Evolutionary conservation across 2,797 vertebrate genomes (phyloP).

Genomic region (Gobionotothen gibberifrons): DNA sequence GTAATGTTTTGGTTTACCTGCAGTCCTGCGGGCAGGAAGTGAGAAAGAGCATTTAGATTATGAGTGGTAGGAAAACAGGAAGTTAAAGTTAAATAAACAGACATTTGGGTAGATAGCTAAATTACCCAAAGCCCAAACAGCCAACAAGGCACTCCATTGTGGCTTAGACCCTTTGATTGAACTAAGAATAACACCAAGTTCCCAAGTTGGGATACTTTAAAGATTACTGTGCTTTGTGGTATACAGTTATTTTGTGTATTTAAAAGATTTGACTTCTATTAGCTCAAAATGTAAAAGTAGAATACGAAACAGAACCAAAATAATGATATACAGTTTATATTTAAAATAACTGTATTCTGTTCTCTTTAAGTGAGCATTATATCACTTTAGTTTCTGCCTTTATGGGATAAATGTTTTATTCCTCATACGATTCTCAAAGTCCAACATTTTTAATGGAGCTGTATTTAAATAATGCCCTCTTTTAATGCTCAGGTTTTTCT

Average conservation of each 20-base stretch:
- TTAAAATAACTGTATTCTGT: slow-evolving; percentile 15
- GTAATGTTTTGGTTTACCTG: slow-evolving; percentile 81
- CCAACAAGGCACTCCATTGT: slow-evolving; percentile 68
- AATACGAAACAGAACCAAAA: slow-evolving; percentile 1
- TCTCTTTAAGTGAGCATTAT: neutral
- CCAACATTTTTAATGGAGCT: slow-evolving; percentile 49
- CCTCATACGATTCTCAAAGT: slow-evolving; percentile 36
- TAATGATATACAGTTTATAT: slow-evolving; percentile 7
- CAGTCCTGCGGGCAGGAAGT: slow-evolving; percentile 77
- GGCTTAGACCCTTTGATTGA: slow-evolving; percentile 54
- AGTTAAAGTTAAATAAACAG: slow-evolving; percentile 74
- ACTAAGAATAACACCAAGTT: slow-evolving; percentile 64
- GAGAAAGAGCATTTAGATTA: slow-evolving; percentile 71
- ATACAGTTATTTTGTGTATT: slow-evolving; percentile 42
- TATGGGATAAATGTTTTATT: slow-evolving; percentile 25
- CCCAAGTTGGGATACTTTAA: slow-evolving; percentile 42
- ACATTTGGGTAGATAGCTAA: slow-evolving; percentile 58
- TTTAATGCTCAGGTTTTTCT: slow-evolving; percentile 62
- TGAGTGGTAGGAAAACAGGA: slow-evolving; percentile 80
- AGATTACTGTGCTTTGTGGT: slow-evolving; percentile 38
- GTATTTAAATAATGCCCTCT: slow-evolving; percentile 67
- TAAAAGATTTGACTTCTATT: slow-evolving; percentile 34
- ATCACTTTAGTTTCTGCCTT: neutral
- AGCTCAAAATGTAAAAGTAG: slow-evolving; percentile 6
- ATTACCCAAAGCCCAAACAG: slow-evolving; percentile 56